Evolutionary conservation across 53 echinoderm and acorn worm genomes (phyloP).

Genomic region (Hippasteria phrygiana): DNA sequence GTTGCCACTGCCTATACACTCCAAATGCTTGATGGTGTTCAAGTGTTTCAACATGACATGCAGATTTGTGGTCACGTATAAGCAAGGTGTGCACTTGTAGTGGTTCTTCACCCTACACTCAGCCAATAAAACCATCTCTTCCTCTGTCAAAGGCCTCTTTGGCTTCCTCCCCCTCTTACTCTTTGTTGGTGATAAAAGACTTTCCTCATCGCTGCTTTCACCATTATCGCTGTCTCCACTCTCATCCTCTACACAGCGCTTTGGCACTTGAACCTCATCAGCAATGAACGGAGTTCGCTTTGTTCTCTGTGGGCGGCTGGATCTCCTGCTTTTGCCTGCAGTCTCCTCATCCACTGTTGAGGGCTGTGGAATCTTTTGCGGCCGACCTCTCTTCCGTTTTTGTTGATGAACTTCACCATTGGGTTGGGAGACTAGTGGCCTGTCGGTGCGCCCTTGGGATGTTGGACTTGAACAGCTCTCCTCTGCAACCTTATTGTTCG

Average conservation of each 20-base stretch:
- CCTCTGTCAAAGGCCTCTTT: constrained; percentile 3
- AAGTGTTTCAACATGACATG: constrained; percentile 16
- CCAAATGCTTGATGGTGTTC: constrained; percentile 29
- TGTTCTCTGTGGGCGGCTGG: background rate
- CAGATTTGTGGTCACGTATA: background rate
- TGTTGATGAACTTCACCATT: background rate
- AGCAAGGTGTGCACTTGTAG: constrained; percentile 19
- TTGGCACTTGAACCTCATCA: background rate
- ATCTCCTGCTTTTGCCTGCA: background rate
- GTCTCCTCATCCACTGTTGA: background rate
- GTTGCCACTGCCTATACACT: background rate
- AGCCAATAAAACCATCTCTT: background rate
- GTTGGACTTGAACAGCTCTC: background rate
- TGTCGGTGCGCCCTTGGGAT: background rate
- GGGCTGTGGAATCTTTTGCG: background rate
- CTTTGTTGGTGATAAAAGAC: background rate
- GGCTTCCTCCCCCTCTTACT: background rate
- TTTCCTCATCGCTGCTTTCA: background rate
- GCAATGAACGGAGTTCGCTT: background rate
- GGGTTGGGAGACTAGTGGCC: background rate
- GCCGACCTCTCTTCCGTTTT: constrained; percentile 26
- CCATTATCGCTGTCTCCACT: background rate
- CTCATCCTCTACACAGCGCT: background rate
- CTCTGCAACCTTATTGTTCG: background rate
- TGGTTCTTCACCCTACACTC: background rate